Evolutionary conservation across 1,140 invertebrate genomes (phyloP).

Genomic region (Temnothorax curvispinosus): DNA sequence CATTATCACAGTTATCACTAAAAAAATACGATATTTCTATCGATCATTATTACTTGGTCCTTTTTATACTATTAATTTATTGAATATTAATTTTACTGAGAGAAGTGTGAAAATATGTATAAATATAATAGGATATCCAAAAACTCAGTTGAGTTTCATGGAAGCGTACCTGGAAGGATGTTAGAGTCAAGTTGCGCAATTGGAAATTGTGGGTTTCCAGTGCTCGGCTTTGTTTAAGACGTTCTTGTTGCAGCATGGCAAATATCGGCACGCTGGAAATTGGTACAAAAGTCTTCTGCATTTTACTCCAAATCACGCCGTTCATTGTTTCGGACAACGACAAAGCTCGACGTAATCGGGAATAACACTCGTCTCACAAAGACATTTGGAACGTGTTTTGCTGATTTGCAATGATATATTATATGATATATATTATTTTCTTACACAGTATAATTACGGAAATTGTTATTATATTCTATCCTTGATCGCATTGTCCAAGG

Average conservation of each 20-base stretch:
- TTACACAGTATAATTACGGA: neutral
- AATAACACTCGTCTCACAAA: neutral
- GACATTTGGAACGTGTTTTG: neutral
- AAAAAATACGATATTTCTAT: no score
- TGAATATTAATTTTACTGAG: neutral
- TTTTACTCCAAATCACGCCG: conserved; percentile 68
- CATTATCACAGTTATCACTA: neutral
- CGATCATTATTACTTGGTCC: no score
- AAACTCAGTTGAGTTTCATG: neutral
- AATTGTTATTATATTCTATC: conserved; percentile 25
- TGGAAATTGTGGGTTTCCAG: conserved; percentile 64
- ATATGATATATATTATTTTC: neutral
- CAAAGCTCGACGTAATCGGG: neutral
- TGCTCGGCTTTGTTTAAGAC: conserved; percentile 21
- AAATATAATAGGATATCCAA: neutral
- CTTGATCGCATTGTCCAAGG: neutral
- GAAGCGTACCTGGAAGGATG: conserved; percentile 55
- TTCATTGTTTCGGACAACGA: neutral
- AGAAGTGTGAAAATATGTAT: neutral
- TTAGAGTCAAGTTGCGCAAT: conserved; percentile 63
- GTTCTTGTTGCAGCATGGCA: conserved; percentile 17
- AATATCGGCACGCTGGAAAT: conserved; percentile 48
- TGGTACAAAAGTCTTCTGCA: conserved; percentile 50
- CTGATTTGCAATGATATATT: neutral
- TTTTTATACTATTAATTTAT: neutral